Percentiles rank a stretch among this genome's conserved stretches.
Conservation (phyloP, 2,888 invertebrate genomes). For the Brachyopa scutellaris region DNA sequence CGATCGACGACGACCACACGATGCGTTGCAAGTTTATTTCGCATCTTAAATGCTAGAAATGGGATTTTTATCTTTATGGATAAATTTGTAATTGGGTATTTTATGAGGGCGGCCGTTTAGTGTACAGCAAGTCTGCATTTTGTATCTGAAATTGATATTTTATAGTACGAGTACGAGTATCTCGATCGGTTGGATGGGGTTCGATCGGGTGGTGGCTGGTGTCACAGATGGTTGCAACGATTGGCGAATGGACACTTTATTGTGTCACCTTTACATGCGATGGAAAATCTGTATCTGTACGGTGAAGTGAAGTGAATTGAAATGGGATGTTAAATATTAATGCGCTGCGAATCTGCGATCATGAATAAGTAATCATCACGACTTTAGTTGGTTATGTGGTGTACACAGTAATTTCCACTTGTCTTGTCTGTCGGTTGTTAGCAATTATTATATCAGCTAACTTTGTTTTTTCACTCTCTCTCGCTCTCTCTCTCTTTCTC, state of each 20-base stretch:
- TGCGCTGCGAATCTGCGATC: slow-evolving; percentile 70
- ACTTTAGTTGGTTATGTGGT: slow-evolving; percentile 43
- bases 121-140: slow-evolving; percentile 42
- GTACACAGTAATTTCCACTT: slow-evolving; percentile 65
- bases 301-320: slow-evolving; percentile 31
- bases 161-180: no score
- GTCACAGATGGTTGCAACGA: slow-evolving; percentile 58
- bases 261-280: slow-evolving; percentile 66
- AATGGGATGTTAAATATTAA: slow-evolving; percentile 71
- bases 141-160: slow-evolving; percentile 71
- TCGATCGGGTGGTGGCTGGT: slow-evolving; percentile 11
- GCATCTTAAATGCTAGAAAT: slow-evolving; percentile 69
- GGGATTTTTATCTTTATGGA: slow-evolving; percentile 69
- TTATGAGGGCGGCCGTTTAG: slow-evolving; percentile 70
- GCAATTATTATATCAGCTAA: slow-evolving; percentile 69
- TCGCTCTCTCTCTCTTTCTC: no score
- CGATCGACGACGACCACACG: slow-evolving; percentile 41
- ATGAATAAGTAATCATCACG: slow-evolving; percentile 72
- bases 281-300: slow-evolving; percentile 38
- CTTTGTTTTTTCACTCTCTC: slow-evolving; percentile 29
- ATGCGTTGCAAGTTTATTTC: slow-evolving; percentile 68
- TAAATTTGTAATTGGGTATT: slow-evolving; percentile 72
- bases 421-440: slow-evolving; percentile 63
- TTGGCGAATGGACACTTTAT: slow-evolving; percentile 76
- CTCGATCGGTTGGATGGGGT: slow-evolving; percentile 74